Evolutionary conservation across 2,888 invertebrate species (phyloP).

Genomic region (Thymelicus sylvestris): DNA sequence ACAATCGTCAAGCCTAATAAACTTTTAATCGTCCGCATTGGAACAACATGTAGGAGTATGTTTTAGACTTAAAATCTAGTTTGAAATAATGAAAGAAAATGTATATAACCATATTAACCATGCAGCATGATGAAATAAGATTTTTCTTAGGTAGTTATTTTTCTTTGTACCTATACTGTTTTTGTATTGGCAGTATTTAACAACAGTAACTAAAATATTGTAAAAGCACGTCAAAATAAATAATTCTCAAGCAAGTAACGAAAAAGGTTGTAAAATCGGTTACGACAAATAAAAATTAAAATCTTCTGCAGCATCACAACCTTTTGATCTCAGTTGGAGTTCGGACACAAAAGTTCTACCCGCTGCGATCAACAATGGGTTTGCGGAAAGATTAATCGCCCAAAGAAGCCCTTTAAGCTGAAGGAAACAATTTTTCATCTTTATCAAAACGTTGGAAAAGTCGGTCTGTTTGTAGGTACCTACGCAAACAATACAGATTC

Average conservation of each 20-base stretch:
- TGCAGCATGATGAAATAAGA: too few relatives aligned
- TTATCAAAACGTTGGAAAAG: conserved; percentile 71
- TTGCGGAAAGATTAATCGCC: conserved; percentile 80
- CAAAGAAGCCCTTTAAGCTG: conserved; percentile 73
- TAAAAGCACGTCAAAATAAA: background rate
- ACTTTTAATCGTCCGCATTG: too few relatives aligned
- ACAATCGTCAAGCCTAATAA: too few relatives aligned
- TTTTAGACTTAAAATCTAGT: too few relatives aligned
- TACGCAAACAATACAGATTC: conserved; percentile 3
- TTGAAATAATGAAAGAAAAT: too few relatives aligned
- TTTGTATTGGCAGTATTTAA: too few relatives aligned
- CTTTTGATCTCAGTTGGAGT: conserved; percentile 74
- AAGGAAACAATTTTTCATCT: conserved; percentile 81
- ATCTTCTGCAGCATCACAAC: conserved; percentile 59
- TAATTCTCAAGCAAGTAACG: background rate
- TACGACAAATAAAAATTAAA: conserved; percentile 60
- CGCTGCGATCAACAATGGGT: conserved; percentile 76
- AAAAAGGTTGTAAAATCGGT: conserved; percentile 11
- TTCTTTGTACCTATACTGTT: too few relatives aligned
- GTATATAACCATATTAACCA: too few relatives aligned
- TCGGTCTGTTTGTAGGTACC: conserved; percentile 26
- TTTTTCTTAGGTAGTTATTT: too few relatives aligned
- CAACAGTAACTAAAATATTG: background rate
- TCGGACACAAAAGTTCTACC: conserved; percentile 76
- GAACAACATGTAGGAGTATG: too few relatives aligned